Conservation (phyloP, 2,113 vertebrate species). For the Loxodonta africana region DNA sequence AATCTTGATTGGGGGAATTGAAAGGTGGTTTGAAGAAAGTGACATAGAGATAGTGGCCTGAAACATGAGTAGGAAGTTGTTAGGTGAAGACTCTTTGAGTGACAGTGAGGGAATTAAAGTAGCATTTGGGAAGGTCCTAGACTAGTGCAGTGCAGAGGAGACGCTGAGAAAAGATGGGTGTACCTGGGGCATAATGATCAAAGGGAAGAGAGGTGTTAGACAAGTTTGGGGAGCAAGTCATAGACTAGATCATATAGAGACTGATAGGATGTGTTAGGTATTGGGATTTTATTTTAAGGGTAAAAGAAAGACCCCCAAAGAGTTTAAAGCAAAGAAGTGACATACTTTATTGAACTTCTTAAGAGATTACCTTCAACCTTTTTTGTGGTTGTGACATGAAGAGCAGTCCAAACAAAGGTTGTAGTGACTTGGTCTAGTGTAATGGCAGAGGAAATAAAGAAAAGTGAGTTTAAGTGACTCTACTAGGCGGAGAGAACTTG, state of each 20-base stretch:
- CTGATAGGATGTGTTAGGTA: neutral
- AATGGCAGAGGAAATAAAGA: neutral
- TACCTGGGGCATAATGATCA: neutral
- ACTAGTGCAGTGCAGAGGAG: neutral
- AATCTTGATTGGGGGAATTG: neutral
- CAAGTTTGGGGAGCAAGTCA: neutral
- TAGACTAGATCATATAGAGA: neutral
- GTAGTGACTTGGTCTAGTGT: neutral
- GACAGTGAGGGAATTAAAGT: neutral
- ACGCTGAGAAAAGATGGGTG: neutral
- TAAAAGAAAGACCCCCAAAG: neutral
- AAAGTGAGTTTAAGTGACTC: neutral
- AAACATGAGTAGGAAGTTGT: neutral
- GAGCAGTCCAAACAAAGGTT: no score
- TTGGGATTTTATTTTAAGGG: neutral
- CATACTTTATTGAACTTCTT: neutral
- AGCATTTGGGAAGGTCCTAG: neutral
- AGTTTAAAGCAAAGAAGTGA: neutral
- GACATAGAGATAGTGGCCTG: neutral
- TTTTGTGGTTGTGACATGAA: neutral
- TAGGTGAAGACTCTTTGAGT: neutral
- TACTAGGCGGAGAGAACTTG: neutral
- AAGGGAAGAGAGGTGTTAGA: accelerated
- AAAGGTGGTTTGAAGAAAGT: neutral
- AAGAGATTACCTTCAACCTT: neutral